phyloP scores from a whole-genome alignment of 2,113 vertebrate genomes.

The Sminthopsis crassicaudata region DNA sequence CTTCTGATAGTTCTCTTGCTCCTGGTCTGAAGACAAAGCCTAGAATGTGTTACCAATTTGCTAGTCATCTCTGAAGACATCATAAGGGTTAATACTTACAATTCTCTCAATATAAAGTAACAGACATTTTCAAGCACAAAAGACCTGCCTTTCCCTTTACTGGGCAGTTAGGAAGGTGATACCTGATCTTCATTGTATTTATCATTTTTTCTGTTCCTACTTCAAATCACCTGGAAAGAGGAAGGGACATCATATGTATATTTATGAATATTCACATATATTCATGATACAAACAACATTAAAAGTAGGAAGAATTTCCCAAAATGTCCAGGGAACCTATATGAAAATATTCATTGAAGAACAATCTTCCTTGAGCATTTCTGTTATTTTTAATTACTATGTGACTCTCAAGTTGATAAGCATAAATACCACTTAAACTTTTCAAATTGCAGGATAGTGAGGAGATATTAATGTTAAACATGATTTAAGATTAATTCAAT shows the following conservation, averaged over 20 bases:
- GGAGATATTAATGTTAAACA: constrained; percentile 47
- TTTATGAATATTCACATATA: constrained; percentile 23
- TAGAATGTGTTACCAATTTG: constrained; percentile 36
- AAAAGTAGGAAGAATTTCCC: not conserved
- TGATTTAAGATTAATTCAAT: constrained; percentile 14
- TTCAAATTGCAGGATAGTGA: constrained; percentile 40
- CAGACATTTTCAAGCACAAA: constrained; percentile 27
- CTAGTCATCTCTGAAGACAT: constrained; percentile 59
- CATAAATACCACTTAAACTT: constrained; percentile 33
- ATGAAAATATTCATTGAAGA: constrained; percentile 32
- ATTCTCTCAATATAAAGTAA: not conserved
- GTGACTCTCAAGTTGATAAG: constrained; percentile 23
- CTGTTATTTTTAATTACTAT: constrained; percentile 34
- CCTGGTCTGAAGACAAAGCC: not conserved
- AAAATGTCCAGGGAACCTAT: not conserved
- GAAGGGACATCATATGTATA: constrained; percentile 30
- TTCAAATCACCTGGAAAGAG: constrained; percentile 43
- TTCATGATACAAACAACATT: not conserved
- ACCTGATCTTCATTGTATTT: not conserved
- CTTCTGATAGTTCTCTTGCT: not conserved
- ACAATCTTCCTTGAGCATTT: constrained; percentile 36
- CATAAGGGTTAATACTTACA: not conserved
- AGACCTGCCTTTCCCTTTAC: not conserved
- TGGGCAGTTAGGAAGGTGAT: not conserved
- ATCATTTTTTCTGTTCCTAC: constrained; percentile 11